A percentile compares a stretch with the other conserved stretches of the same genome.
Evolutionary conservation across 2,888 invertebrate species (phyloP).

Genomic region (Mythimna loreyi): DNA sequence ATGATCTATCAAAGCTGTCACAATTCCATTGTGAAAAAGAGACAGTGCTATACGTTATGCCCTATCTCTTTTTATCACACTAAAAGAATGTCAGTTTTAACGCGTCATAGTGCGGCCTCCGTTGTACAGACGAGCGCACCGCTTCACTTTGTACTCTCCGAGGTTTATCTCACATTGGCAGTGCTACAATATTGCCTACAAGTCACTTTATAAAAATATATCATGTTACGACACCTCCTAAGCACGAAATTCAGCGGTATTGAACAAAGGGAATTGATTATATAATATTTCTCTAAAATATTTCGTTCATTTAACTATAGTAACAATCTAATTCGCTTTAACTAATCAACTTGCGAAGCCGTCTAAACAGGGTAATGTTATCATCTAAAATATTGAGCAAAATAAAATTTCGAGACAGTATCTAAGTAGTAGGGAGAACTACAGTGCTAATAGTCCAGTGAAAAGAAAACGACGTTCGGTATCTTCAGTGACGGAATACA

Average conservation of each 20-base stretch:
- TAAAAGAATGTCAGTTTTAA: not conserved
- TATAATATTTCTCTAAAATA: constrained; percentile 61
- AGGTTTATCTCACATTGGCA: constrained; percentile 38
- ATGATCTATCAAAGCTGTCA: not conserved
- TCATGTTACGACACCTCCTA: constrained; percentile 40
- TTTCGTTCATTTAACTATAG: constrained; percentile 58
- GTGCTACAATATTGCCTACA: constrained; percentile 46
- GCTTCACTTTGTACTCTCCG: constrained; percentile 43
- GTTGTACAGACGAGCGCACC: constrained; percentile 22
- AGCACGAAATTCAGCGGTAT: constrained; percentile 49
- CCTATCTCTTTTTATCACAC: not conserved
- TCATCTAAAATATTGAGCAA: constrained; percentile 67
- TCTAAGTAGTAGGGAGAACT: constrained; percentile 45
- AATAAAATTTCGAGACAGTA: constrained; percentile 59
- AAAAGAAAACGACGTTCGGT: constrained; percentile 70
- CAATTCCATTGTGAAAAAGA: not conserved
- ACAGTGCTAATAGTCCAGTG: constrained; percentile 63
- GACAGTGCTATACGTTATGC: not conserved
- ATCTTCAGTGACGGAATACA: constrained; percentile 55
- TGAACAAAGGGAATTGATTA: constrained; percentile 33
- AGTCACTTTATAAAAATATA: constrained; percentile 55
- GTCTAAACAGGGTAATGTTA: constrained; percentile 37
- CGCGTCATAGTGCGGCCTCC: not conserved
- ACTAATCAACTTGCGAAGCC: constrained; percentile 55
- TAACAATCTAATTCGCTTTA: constrained; percentile 52